These are phyloP conservation scores for Mionectes macconnelli DNA, from an alignment of 2,113 vertebrate genomes.

Conservation along the genomic window DNA sequence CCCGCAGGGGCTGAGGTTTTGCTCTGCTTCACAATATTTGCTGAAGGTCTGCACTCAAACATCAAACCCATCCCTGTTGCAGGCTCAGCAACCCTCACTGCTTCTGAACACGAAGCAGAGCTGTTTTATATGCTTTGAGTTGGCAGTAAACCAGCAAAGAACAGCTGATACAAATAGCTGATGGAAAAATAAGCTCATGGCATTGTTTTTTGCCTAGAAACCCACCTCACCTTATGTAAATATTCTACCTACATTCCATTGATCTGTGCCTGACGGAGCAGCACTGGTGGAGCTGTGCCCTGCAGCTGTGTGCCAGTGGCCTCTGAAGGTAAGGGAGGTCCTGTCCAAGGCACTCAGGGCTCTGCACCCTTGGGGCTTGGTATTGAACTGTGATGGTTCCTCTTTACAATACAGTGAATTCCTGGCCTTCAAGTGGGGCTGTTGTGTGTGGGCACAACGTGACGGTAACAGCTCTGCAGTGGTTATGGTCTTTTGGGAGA, in stretches of 20 bases:
- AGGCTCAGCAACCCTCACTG: not conserved
- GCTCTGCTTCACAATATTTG: not conserved
- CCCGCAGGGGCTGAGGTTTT: not conserved
- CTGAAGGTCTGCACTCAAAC: not conserved
- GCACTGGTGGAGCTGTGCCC: not conserved
- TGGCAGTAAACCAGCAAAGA: not conserved
- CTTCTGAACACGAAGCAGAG: not conserved
- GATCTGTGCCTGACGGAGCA: not conserved
- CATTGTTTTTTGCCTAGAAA: not conserved
- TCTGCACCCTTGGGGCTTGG: not conserved
- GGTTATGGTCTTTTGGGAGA: not conserved
- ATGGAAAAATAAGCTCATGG: not conserved
- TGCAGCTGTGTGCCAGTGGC: not conserved
- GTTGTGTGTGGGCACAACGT: not conserved
- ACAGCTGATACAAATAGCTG: not conserved
- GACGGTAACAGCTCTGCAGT: not conserved
- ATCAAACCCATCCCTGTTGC: not conserved
- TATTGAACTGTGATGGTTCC: not conserved
- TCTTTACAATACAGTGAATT: not conserved
- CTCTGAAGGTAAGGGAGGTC: not conserved
- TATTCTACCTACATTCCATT: not conserved
- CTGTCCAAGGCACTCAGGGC: not conserved
- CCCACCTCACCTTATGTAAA: not conserved
- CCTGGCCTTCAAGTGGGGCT: not conserved
- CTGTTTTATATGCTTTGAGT: not conserved